These are phyloP conservation scores for Oscheius sp. DNA, from an alignment of 2,888 invertebrate genomes.

Conservation along the genomic window DNA sequence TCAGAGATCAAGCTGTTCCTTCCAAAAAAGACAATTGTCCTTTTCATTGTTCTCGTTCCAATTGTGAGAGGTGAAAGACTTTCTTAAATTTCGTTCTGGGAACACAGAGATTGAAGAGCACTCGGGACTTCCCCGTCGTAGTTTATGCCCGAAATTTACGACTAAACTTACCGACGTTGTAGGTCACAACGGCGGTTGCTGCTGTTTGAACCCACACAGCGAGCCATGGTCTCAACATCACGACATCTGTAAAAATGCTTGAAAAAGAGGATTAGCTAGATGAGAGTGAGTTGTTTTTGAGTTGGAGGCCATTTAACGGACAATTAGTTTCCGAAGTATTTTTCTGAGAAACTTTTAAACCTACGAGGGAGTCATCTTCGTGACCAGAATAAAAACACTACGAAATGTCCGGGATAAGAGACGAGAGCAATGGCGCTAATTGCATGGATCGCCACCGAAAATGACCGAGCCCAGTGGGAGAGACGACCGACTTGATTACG, in stretches of 20 bases:
- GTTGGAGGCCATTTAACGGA: neutral
- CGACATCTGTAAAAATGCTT: slow-evolving; percentile 25
- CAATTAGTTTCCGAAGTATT: neutral
- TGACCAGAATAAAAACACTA: neutral
- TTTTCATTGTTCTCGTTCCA: too few relatives aligned
- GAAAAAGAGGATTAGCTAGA: neutral
- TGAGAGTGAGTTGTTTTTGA: neutral
- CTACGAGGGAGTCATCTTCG: too few relatives aligned
- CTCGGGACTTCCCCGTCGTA: too few relatives aligned
- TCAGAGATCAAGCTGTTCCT: too few relatives aligned
- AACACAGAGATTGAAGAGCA: too few relatives aligned
- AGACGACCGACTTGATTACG: slow-evolving; percentile 14
- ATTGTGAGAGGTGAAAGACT: too few relatives aligned
- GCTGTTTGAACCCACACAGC: neutral
- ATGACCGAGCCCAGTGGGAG: slow-evolving; percentile 15
- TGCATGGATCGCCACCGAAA: slow-evolving; percentile 25
- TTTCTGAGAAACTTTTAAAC: neutral
- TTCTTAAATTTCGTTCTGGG: too few relatives aligned
- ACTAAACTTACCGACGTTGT: slow-evolving; percentile 25
- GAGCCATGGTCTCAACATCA: slow-evolving; percentile 15
- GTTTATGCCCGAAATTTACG: too few relatives aligned
- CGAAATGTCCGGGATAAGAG: neutral
- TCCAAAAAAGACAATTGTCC: neutral
- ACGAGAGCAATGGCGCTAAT: slow-evolving; percentile 18
- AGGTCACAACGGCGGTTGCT: slow-evolving; percentile 1